Conservation (phyloP, 2,113 vertebrate species). For the Tor tambroides region DNA sequence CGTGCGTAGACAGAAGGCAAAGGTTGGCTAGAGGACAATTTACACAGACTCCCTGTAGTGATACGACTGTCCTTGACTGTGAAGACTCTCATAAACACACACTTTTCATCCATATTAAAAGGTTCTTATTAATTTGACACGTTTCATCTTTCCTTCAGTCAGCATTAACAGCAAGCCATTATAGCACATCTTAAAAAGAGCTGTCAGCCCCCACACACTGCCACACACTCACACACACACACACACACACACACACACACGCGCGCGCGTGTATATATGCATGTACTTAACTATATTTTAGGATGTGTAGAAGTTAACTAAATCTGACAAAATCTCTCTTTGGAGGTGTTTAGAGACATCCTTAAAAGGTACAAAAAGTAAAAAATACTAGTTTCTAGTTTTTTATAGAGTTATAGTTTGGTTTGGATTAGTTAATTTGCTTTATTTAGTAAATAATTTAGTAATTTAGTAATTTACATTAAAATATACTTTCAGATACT, state of each 20-base stretch:
- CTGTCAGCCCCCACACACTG: background rate
- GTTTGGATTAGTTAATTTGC: background rate
- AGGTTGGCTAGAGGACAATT: slow-evolving; percentile 17
- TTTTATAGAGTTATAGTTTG: background rate
- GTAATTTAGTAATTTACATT: background rate
- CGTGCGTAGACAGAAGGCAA: background rate
- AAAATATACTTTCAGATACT: background rate
- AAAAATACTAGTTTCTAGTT: background rate
- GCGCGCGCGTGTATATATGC: background rate
- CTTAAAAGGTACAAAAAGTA: background rate
- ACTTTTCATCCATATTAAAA: slow-evolving; percentile 21
- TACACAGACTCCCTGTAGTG: slow-evolving; percentile 25
- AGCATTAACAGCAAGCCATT: background rate
- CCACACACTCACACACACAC: background rate
- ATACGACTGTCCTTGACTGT: slow-evolving; percentile 5
- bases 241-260: background rate
- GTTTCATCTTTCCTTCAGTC: slow-evolving; percentile 27
- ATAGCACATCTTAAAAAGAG: background rate
- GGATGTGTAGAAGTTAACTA: background rate
- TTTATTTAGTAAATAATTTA: background rate
- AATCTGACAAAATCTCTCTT: background rate
- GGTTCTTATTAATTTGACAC: slow-evolving; percentile 7
- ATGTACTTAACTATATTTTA: background rate
- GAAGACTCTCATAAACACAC: background rate
- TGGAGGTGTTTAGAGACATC: background rate